Base-by-base conservation (phyloP, 2,797 vertebrate genomes). In the Coluber constrictor region DNA sequence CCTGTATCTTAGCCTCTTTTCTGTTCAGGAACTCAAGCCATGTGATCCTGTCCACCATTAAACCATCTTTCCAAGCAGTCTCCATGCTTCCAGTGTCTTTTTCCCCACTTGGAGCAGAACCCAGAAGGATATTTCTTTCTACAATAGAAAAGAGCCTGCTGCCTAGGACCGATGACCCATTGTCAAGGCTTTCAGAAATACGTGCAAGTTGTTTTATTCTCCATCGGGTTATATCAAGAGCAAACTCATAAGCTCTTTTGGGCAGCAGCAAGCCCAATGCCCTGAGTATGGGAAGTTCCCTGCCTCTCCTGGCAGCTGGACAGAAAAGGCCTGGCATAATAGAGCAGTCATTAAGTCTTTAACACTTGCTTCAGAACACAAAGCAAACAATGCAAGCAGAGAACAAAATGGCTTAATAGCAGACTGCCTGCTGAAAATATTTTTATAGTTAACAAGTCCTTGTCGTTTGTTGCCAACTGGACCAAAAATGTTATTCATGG, bases 321-420 rank as follows among this genome's bases (percentile, higher is more conserved):
- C 60, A 60, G 60, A 91, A n/a, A 27, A 94, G 92, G 18, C 90
- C 56, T 94, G 83, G 88, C 59, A 87, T 59, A 89, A 60, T 90
- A 56, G 87, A 61, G 92, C 89, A 89, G 25, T 86, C 90, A 74
- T 83, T 54, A 96, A 94, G 43, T 60, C 87, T 94, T 43, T 29
- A 94, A 93, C 93, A 95, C 61, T 94, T 93, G 89, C n/a, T 90
- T 79, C 95, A 94, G 93, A 89, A 70, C 88, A 94, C 88, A 96
- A 94, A 96, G 70, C n/a, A 90, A 63, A 95, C 32, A 91, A 27
- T 4, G 3, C 0, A 3, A 63, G 93, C 92, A 74, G 66, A 92
- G 94, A 88, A 60, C 15, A 94, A 1, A 29, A 92, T 74, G 54
- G 54, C 47, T 47, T 87, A 0, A 27, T 89, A 63, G 86, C 91